Evolutionary conservation across 2,888 invertebrate species (phyloP).

Genomic region (Melipona bicolor): DNA sequence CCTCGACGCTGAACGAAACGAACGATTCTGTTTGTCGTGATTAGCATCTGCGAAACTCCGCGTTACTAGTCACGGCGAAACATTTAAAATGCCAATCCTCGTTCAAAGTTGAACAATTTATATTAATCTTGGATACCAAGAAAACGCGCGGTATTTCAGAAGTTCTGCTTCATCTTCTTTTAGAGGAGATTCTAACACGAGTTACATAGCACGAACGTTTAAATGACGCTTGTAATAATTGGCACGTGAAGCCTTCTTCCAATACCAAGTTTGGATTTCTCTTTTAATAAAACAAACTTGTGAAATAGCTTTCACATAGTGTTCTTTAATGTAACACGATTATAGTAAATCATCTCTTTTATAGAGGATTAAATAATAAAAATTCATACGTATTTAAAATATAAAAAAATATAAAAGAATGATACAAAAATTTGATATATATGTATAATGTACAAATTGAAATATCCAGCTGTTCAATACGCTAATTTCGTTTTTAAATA

Average conservation of each 20-base stretch:
- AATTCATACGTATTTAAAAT: no score
- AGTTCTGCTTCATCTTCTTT: not conserved
- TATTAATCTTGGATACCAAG: not conserved
- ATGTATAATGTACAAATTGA: not conserved
- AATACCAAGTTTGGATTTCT: no score
- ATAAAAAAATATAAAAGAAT: no score
- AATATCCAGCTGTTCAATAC: not conserved
- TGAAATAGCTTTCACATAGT: no score
- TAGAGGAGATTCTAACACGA: not conserved
- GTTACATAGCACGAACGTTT: not conserved
- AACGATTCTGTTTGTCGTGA: slow-evolving; percentile 16
- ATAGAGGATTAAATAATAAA: no score
- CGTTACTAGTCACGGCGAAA: not conserved
- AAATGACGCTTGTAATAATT: not conserved
- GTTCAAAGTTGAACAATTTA: not conserved
- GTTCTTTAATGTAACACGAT: not conserved
- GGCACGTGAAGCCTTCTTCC: no score
- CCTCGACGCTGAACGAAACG: slow-evolving; percentile 5
- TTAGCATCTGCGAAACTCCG: not conserved
- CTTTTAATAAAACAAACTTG: no score
- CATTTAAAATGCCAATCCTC: not conserved
- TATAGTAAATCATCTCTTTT: not conserved
- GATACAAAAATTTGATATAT: no score
- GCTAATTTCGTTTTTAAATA: not conserved
- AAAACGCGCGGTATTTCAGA: not conserved